Conservation (phyloP, 2,113 vertebrate species). For the Bubo scandiacus region DNA sequence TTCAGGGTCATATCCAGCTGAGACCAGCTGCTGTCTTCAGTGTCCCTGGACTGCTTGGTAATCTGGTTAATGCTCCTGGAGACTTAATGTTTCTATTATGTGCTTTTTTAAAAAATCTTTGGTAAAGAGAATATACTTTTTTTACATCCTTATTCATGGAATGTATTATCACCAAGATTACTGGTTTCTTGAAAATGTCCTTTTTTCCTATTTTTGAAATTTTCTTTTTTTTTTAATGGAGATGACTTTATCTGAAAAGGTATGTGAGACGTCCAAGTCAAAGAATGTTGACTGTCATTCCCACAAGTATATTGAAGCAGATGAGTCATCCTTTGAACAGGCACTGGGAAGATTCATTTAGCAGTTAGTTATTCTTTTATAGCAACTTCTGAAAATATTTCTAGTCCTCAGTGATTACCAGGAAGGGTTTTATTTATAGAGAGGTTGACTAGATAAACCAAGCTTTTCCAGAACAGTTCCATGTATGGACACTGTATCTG, state of each 20-base stretch:
- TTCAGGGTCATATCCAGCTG: neutral
- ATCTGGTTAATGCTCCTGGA: neutral
- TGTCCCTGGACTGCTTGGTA: neutral
- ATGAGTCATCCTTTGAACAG: constrained; percentile 45
- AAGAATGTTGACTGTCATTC: neutral
- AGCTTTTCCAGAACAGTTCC: neutral
- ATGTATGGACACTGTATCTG: neutral
- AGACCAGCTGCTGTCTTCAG: neutral
- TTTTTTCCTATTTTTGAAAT: neutral
- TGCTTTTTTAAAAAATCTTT: neutral
- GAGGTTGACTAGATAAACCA: neutral
- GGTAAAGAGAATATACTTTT: neutral
- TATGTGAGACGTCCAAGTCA: neutral
- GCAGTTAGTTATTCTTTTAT: constrained; percentile 27
- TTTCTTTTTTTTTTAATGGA: neutral
- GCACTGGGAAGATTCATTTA: constrained; percentile 36
- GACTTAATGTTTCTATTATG: neutral
- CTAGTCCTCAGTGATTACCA: neutral
- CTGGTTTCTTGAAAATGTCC: neutral
- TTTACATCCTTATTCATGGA: neutral
- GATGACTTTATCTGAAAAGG: neutral
- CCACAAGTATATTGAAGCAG: neutral
- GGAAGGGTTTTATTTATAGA: constrained; percentile 4
- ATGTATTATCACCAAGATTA: neutral
- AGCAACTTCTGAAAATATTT: constrained; percentile 44